Conservation (phyloP, 1,140 invertebrate species). For the Alviniconcha marisindica region DNA sequence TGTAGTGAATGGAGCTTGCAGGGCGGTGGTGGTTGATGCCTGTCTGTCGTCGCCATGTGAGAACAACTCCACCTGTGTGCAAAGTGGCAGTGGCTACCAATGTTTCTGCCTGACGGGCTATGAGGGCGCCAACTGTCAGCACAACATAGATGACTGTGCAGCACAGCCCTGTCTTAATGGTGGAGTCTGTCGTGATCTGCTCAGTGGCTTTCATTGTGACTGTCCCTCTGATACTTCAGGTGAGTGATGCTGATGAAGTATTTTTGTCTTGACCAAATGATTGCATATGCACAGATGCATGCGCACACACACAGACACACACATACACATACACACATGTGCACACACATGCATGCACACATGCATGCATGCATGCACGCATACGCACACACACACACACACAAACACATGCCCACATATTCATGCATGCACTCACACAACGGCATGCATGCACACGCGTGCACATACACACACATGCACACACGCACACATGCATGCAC, state of each 20-base stretch:
- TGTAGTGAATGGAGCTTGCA: conserved; percentile 25
- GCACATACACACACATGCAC: too few relatives aligned
- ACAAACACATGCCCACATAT: too few relatives aligned
- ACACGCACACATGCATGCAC: too few relatives aligned
- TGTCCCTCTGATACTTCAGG: conserved; percentile 39
- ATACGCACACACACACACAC: too few relatives aligned
- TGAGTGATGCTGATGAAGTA: not conserved
- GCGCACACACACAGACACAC: too few relatives aligned
- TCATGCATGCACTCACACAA: too few relatives aligned
- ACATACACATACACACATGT: too few relatives aligned
- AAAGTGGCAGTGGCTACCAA: conserved; percentile 40
- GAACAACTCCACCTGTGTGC: conserved; percentile 55
- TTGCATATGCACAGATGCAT: too few relatives aligned
- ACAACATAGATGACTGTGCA: conserved; percentile 54
- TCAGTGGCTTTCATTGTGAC: conserved; percentile 44
- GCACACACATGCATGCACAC: too few relatives aligned
- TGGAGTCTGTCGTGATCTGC: conserved; percentile 36
- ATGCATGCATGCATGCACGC: too few relatives aligned
- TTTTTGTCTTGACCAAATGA: too few relatives aligned
- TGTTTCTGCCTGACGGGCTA: conserved; percentile 52
- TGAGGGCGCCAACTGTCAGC: conserved; percentile 50
- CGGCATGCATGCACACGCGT: too few relatives aligned
- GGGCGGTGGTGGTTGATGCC: conserved; percentile 26
- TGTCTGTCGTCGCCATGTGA: conserved; percentile 55
- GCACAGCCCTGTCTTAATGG: conserved; percentile 56